A percentile compares a stretch with the other conserved stretches of the same genome.
Evolutionary conservation across 2,113 vertebrate genomes (phyloP).

Genomic region (Diphyllodes magnificus): DNA sequence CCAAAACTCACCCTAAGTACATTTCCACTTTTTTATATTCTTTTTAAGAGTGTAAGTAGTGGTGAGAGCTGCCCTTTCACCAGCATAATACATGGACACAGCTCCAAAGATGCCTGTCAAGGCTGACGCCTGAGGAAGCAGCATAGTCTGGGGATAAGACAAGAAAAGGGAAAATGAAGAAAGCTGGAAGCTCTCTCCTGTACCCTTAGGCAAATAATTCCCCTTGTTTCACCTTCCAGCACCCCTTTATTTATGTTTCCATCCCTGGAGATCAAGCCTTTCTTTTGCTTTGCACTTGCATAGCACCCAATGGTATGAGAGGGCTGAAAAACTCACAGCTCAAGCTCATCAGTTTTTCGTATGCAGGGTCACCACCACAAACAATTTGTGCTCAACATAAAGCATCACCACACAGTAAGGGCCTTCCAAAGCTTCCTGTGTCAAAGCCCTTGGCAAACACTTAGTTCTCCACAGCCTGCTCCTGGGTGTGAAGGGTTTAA

Average conservation of each 20-base stretch:
- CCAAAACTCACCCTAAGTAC: neutral
- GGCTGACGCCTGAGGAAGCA: neutral
- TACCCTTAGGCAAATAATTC: neutral
- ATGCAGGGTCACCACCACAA: neutral
- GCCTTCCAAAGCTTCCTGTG: neutral
- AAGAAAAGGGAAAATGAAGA: neutral
- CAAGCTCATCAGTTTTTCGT: neutral
- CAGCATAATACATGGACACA: neutral
- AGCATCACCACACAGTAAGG: neutral
- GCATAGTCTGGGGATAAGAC: neutral
- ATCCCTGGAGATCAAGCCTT: neutral
- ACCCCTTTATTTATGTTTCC: neutral
- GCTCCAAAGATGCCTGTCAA: neutral
- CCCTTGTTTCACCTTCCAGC: neutral
- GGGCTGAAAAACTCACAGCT: neutral
- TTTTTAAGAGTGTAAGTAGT: accelerated
- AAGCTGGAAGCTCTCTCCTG: neutral
- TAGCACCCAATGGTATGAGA: neutral
- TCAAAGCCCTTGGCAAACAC: neutral
- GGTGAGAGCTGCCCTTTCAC: neutral
- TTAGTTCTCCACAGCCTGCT: neutral
- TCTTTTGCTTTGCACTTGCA: neutral
- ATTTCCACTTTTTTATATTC: neutral
- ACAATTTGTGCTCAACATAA: neutral
- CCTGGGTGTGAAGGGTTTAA: neutral